These are phyloP conservation scores for Catalaphyllia jardinei DNA, from an alignment of 64 coral and sea anemone species.

Conservation along the genomic window DNA sequence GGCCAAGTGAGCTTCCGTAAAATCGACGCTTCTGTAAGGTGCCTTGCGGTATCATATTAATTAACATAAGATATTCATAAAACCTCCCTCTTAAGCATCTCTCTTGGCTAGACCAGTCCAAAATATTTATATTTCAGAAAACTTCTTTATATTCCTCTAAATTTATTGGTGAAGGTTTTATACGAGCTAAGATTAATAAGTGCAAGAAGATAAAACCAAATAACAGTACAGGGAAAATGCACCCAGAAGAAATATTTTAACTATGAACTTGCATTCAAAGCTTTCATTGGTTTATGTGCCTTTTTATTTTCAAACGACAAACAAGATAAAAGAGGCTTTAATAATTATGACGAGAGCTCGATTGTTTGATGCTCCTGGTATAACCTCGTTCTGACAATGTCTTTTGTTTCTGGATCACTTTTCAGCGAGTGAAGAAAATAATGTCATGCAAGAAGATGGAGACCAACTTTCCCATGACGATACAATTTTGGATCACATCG, in stretches of 20 bases:
- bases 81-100: background rate
- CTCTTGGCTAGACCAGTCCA: background rate
- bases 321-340: background rate
- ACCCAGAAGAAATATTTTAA: background rate
- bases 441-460: background rate
- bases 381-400: background rate
- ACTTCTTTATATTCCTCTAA: background rate
- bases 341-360: background rate
- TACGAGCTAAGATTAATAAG: too few species aligned
- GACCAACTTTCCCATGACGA: background rate
- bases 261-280: background rate
- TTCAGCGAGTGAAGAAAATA: background rate
- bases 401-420: background rate
- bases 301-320: conserved; percentile 15
- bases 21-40: too few species aligned
- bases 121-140: background rate
- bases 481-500: conserved; percentile 35
- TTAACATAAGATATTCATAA: background rate
- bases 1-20: too few species aligned
- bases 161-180: background rate
- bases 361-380: background rate
- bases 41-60: too few species aligned
- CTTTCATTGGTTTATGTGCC: background rate
- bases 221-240: too few species aligned
- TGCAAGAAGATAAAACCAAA: too few species aligned